These are phyloP conservation scores for Clepsis dumicolana DNA, from an alignment of 2,888 invertebrate genomes.

Conservation along the genomic window DNA sequence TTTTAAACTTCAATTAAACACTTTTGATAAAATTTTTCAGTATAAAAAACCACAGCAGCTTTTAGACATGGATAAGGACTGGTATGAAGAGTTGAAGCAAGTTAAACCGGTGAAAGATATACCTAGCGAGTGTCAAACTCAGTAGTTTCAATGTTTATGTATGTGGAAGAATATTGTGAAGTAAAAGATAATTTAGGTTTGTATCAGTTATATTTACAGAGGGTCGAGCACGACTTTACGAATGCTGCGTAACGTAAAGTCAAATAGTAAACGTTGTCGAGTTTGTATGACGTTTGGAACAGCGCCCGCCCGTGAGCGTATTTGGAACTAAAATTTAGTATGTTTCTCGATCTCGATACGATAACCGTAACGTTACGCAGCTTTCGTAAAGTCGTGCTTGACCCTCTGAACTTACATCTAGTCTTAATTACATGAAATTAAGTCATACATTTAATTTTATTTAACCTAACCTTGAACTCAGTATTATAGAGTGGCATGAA, in stretches of 20 bases:
- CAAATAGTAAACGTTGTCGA: no score
- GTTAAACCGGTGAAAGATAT: conserved; percentile 77
- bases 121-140: conserved; percentile 79
- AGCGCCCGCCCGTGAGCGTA: no score
- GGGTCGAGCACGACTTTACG: no score
- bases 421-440: conserved; percentile 27
- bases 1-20: no score
- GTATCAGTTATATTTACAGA: conserved; percentile 38
- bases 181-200: conserved; percentile 34
- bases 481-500: neutral
- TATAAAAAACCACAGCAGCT: conserved; percentile 91
- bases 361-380: no score
- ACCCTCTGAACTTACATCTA: conserved; percentile 38
- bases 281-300: no score
- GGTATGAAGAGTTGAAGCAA: conserved; percentile 75
- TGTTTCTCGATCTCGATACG: no score
- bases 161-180: neutral
- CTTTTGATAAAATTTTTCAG: conserved; percentile 74
- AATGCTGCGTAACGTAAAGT: no score
- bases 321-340: no score
- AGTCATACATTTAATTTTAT: conserved; percentile 8
- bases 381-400: no score
- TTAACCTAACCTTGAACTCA: neutral
- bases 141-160: conserved; percentile 46
- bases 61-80: conserved; percentile 89